Percentiles rank a stretch among this genome's conserved stretches.
phyloP scores from a whole-genome alignment of 2,797 vertebrate species.

The Harpagifer antarcticus region DNA sequence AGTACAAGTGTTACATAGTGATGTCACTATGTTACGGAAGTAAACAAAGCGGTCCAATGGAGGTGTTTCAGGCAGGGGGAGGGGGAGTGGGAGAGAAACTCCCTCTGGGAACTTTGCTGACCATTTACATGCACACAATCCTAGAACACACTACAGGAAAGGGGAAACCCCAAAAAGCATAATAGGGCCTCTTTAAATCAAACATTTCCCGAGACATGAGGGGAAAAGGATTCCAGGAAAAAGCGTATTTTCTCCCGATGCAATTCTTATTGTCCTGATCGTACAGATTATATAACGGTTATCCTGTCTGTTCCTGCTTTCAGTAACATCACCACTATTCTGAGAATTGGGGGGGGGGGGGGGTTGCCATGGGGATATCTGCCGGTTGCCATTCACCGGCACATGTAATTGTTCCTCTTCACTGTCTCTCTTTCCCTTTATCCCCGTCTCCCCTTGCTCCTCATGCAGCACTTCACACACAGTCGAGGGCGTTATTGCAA shows the following conservation, averaged over 20 bases:
- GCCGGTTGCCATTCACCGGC: slow-evolving; percentile 35
- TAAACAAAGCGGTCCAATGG: no score
- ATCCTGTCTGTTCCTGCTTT: slow-evolving; percentile 23
- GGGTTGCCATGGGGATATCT: slow-evolving; percentile 67
- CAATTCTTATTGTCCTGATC: neutral
- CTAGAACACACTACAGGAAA: no score
- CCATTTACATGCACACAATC: no score
- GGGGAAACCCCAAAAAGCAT: no score
- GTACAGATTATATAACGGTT: slow-evolving; percentile 21
- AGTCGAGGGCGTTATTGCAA: slow-evolving; percentile 20
- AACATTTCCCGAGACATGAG: neutral
- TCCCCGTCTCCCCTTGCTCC: slow-evolving; percentile 19
- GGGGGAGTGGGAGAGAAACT: no score
- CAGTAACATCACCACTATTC: slow-evolving; percentile 30
- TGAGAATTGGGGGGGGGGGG: slow-evolving; percentile 41
- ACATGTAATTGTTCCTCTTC: slow-evolving; percentile 59
- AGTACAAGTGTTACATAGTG: no score
- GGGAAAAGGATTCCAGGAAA: neutral
- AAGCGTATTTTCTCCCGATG: neutral
- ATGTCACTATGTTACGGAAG: no score
- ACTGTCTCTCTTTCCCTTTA: slow-evolving; percentile 21
- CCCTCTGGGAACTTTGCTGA: no score
- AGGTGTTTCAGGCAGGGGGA: no score
- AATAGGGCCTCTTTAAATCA: no score
- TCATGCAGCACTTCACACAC: slow-evolving; percentile 40